Evolutionary conservation across 2,113 vertebrate genomes (phyloP), one percentile per base, ranked within the genome.

Genomic region (Coptodon rendalli): DNA sequence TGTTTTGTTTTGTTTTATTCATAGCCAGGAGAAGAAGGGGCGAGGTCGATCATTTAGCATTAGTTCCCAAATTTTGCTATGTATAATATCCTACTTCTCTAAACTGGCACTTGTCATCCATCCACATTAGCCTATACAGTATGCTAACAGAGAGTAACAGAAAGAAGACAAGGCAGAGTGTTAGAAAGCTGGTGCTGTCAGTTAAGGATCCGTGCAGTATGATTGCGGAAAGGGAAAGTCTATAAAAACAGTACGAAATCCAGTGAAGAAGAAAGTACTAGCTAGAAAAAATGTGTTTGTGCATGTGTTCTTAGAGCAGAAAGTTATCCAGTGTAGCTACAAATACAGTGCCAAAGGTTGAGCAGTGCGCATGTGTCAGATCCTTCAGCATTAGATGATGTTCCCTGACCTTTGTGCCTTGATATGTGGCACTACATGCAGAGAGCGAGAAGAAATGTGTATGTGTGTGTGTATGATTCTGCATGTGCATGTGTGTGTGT

Each of bases 321-420:
- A 80, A 91, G 81, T 87, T 79, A 85, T 90, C 82, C 89, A 90
- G 90, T 93, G 90, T 90, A 86, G 90, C 89, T 95, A 93, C 84
- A 71, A 94, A 92, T 85, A 93, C 59, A 88, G 54, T 82, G 86
- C 45, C 78, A 89, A 87, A 82, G 34, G 84, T 24, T 89, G 82
- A 88, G 92, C 54, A 84, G 83, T 87, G 80, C 86, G 56, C 85
- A 27, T 71, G 53, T 66, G 59, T 61, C n/a, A 82, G 71, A 81
- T 86, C 68, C 53, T 73, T 91, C 76, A 88, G 73, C 66, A 27
- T 93, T 71, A 86, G 84, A 90, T 85, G 71, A 87, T 88, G 86
- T 92, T 96, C 94, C 95, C 95, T 96, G 96, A 96, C 94, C 89
- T 91, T 91, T 93, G 90, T 94, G 94, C 91, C 93, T 84, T 48